Evolutionary conservation across 2,888 invertebrate species (phyloP), one percentile per base, ranked within the genome.

Genomic region (Anoncus sp.): DNA sequence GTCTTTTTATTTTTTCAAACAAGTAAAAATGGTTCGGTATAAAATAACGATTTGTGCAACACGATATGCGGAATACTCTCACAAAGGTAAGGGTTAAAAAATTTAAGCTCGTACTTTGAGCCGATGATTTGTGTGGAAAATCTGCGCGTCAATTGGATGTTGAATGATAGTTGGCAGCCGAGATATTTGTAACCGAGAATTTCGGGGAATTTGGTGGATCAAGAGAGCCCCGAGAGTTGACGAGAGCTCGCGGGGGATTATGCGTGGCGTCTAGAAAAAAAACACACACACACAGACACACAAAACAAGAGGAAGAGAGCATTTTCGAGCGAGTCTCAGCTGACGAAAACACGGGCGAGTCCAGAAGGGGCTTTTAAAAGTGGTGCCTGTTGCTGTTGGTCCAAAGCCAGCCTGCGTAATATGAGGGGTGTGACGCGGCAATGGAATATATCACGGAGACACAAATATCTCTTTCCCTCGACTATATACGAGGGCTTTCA

Each of bases 301-400:
- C 31, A 31, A 74, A 76, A 63, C 66, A 22, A 75, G 67, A 73
- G 55, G 31, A 63, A 82, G 63, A 40, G 71, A n/a, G 57, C 75
- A 78, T 78, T 76, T 82, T 69, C 80, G 81, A 40, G 79, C 76
- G 82, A 82, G 59, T 65, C 62, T 53, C 76, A 49, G 24, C 43
- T 59, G 47, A 20, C 43, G 7, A 27, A 31, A 40, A 40, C 51
- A 31, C 53, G 38, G 24, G 60, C 40, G n/a, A n/a, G 1, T 24
- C 27, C n/a, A 45, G 57, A 57, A 45, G 67, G 40, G 69, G 71
- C 67, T 82, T 85, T 85, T 79, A 84, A 84, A 85, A 86, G 79
- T 79, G 79, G 79, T 79, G 79, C 81, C 72, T 86, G 85, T 86
- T 86, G 82, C 83, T 82, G 79, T 86, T 86, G 86, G 87, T 86